Evolutionary conservation across 2,888 invertebrate genomes (phyloP), one percentile per base, ranked within the genome.

Genomic region (Phalera bucephala): DNA sequence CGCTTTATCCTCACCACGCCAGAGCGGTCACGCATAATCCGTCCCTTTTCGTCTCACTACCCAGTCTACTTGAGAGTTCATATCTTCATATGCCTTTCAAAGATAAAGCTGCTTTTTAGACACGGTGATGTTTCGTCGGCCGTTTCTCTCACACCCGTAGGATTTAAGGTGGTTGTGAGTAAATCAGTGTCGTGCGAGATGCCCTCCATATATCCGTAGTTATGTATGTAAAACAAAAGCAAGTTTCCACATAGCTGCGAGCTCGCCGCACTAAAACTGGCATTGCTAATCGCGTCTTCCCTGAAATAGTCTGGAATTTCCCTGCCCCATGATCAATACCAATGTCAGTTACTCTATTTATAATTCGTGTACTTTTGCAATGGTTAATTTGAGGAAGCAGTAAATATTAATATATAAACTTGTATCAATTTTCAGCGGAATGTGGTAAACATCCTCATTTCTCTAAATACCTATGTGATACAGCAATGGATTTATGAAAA

Each of bases 221-320:
- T 27, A 21, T 40, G 22, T 33, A 21, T 6, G 21, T 17, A 36
- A 49, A 58, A 57, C 45, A 52, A 52, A 58, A 54, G 50, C 32
- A 47, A 43, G 56, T 58, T 64, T 53, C 46, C 42, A 52, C 46
- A 47, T 49, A 52, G 54, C 55, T 52, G 44, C 47, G 44, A 45
- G 58, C 57, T 57, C 55, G 52, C 50, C 47, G 63, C 28, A 52
- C 47, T 68, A 64, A 64, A 66, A 66, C 64, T 64, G 58, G 58
- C 64, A 54, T 64, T 52, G 72, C 80, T 83, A 78, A 82, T 78
- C 55, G 61, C 48, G 72, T 69, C 67, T 72, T 61, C 50, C 66
- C 76, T 65, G 65, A 83, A 84, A 84, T 85, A 82, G 75, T 64
- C 54, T 64, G 77, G 78, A 75, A 83, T 84, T 75, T 76, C 71